Conservation (phyloP, 2,113 vertebrate species). For the Eira barbara region DNA sequence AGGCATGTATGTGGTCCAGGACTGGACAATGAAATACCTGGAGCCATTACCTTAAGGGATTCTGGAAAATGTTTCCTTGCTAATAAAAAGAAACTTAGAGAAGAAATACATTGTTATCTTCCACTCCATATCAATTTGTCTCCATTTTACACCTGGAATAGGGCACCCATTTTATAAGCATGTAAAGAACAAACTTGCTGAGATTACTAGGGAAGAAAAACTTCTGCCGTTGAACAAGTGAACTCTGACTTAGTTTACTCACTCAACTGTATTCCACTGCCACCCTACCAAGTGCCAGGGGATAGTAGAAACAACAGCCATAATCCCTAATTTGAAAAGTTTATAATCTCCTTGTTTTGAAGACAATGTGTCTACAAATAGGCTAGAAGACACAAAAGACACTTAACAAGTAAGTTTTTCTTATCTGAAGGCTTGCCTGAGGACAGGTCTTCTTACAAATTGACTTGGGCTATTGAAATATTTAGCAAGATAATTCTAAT, state of each 20-base stretch:
- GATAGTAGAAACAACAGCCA: not conserved
- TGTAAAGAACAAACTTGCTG: not conserved
- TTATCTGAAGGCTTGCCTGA: not conserved
- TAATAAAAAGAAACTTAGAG: not conserved
- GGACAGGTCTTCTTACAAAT: not conserved
- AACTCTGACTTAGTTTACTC: not conserved
- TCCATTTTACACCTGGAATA: not conserved
- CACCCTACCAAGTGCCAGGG: not conserved
- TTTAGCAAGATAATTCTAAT: not conserved
- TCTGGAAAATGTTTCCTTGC: not conserved
- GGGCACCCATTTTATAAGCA: not conserved
- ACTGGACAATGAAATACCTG: not conserved
- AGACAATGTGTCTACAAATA: not conserved
- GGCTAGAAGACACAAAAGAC: not conserved
- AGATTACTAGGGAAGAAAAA: not conserved
- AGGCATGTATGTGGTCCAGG: not conserved
- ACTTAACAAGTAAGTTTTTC: not conserved
- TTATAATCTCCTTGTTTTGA: not conserved
- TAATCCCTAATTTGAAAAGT: not conserved
- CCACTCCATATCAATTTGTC: not conserved
- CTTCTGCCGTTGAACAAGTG: not conserved
- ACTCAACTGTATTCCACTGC: not conserved
- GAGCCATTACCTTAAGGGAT: not conserved
- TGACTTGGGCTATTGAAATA: not conserved
- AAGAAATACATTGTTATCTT: not conserved